Base-by-base conservation (phyloP, 2,113 vertebrate species). In the Enhydra lutris region DNA sequence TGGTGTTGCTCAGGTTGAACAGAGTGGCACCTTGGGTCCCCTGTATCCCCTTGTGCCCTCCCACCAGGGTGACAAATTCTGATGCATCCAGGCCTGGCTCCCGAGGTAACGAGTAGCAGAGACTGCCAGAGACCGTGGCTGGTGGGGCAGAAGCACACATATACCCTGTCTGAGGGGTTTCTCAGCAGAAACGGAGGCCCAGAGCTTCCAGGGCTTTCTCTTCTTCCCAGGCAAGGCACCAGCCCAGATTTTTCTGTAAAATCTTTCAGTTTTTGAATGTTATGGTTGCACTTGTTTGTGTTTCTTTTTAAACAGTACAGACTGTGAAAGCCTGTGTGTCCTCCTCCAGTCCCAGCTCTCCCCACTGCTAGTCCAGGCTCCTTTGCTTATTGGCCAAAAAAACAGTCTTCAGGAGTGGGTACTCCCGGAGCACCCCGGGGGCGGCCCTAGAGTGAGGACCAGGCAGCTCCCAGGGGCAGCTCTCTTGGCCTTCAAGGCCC, bases 51-150 rank as follows among this genome's bases (percentile, higher is more conserved):
- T 52, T 11, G 0, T 29, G 6, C 17, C n/a, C 26, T 79, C 73
- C 89, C 20, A 50, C 39, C 31, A 79, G 52, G 26, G 13, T 55
- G 12, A 74, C 80, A 92, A 18, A 42, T 52, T 26, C 24, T n/a
- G 1, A 17, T 45, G 20, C 87, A 45, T 85, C 57, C 0, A 1
- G 61, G 34, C 91, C 29, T 12, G 78, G 59, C 90, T n/a, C 57
- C 82, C 14, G 13, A 6, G 0, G 0, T 8, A 11, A 55, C 57
- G 11, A 45, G 55, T 5, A 26, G 63, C 0, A 0, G 12, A 83
- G 2, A 47, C 57, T 69, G 74, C 52, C 3, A 7, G 76, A 52
- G 31, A 21, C 23, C 24, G 69, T 4, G 26, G 26, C 21, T 3
- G 2, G 17, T 73, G 47, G 7, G 26, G 20, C 17, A 65, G 50